Evolutionary conservation across 2,797 vertebrate genomes (phyloP).

Genomic region (Cyclopterus lumpus): DNA sequence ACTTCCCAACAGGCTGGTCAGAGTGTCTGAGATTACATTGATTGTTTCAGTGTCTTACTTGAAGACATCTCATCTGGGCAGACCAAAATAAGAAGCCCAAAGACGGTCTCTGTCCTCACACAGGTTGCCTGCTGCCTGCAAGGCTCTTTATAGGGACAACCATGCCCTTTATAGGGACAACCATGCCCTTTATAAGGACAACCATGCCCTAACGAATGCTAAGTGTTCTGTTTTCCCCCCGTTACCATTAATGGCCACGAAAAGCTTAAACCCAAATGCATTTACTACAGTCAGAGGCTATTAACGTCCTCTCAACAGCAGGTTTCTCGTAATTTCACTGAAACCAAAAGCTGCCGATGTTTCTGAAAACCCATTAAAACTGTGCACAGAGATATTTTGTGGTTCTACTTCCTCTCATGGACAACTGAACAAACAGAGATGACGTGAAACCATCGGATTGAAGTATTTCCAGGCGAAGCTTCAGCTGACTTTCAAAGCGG

Average conservation of each 20-base stretch:
- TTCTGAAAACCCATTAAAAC: conserved; percentile 65
- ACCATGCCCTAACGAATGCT: neutral
- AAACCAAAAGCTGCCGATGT: conserved; percentile 27
- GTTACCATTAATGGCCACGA: conserved; percentile 21
- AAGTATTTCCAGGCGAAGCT: neutral
- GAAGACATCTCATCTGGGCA: neutral
- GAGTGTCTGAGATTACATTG: neutral
- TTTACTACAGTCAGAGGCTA: conserved; percentile 35
- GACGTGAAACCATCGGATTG: neutral
- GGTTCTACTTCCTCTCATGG: neutral
- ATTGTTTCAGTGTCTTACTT: neutral
- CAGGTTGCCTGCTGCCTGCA: neutral
- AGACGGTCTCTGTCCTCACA: neutral
- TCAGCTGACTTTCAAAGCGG: neutral
- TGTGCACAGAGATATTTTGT: conserved; percentile 34
- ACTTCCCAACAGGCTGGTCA: neutral
- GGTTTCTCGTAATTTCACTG: conserved; percentile 49
- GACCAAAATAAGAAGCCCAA: neutral
- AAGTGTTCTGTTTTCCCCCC: neutral
- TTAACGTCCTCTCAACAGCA: conserved; percentile 28
- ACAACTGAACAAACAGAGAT: conserved; percentile 3
- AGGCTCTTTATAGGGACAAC: neutral
- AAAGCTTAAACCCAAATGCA: conserved; percentile 35
- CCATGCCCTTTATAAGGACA: neutral
- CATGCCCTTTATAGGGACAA: neutral